Evolutionary conservation across 2,888 invertebrate genomes (phyloP), one percentile per base, ranked within the genome.

Genomic region (Noctua fimbriata): DNA sequence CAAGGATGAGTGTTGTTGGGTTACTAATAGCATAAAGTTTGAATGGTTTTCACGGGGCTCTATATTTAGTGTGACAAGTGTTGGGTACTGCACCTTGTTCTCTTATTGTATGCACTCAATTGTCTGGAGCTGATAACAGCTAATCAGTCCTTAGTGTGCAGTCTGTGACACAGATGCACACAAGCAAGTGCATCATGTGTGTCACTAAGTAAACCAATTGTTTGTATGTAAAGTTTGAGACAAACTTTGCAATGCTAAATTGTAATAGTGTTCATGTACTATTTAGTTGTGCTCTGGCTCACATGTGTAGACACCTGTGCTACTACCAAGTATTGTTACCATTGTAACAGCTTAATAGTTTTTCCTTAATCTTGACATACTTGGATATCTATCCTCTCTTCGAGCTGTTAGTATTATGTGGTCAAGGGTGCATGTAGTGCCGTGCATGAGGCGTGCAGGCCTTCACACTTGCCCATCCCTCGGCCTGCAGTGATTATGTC

Each of bases 101-200:
- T 84, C 6, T n/a, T 60, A 24, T 36, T 67, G 70, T 63, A 24
- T 24, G 52, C 36, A 52, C 71, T 60, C 36, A 32, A 16, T 73
- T 41, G 86, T 86, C 55, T 63, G 47, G 24, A 44, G 74, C 70
- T 78, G 86, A 86, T 84, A 83, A 78, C 65, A 77, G 73, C 24
- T 21, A 44, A 41, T 52, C 66, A 76, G 58, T 69, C 16, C 10
- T 16, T 49, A 60, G 67, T 72, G 73, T 77, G 55, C 32, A 47
- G 21, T 52, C 24, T 28, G 36, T 24, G 32, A 60, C 24, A 71
- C 10, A 18, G 16, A 69, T 16, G 36, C 52, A 52, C 47, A 49
- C 36, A 12, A 28, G 28, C 12, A 3, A 6, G 41, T 18, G 18
- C 16, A 60, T 16, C 18, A 47, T 49, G 36, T 80, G 28, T 52